Evolutionary conservation across 2,888 invertebrate genomes (phyloP), one percentile per base, ranked within the genome.

Genomic region (Phaonia tiefii): DNA sequence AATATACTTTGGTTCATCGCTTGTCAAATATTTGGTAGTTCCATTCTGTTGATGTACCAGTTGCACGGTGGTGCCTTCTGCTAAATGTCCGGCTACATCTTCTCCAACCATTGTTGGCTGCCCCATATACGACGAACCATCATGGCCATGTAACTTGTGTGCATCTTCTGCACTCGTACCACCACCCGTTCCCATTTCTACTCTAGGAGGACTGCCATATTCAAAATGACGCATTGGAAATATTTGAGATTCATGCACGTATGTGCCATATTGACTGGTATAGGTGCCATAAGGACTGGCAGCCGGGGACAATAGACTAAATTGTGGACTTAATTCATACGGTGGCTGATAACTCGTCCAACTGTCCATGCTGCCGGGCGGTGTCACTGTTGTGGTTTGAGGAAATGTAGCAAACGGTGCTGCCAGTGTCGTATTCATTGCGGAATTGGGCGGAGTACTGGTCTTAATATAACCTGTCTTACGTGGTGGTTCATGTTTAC

Each of bases 401-500:
- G 93, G 92, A 85, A 93, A 93, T 54, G 93, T 91, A 83, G 93
- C 92, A 4, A 93, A 93, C 39, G 94, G 94, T 4, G 95, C 94
- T 0, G 89, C 90, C 73, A 91, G 75, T 0, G 89, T 85, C 10
- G 85, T 85, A 39, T 93, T 93, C 63, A 88, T 85, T 72, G 89
- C 86, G 0, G 88, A 86, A 56, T 93, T 93, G 1, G 95, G 94
- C 85, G 94, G 94, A 0, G 94, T 94, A 86, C 93, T 94, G 2
- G 94, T 93, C 75, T 94, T 94, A 86, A 95, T 93, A 92, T 94
- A 94, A 42, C 95, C 96, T 0, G 96, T 96, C 91, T 98, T 98
- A 44, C 98, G 93, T 0, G 98, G 97, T 0, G 98, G 98, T 88
- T 98, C 98, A 44, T 97, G 94, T 89, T 98, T 98, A 63, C 98